Evolutionary conservation across 2,113 vertebrate species (phyloP).

Genomic region (Elanus axillaris): DNA sequence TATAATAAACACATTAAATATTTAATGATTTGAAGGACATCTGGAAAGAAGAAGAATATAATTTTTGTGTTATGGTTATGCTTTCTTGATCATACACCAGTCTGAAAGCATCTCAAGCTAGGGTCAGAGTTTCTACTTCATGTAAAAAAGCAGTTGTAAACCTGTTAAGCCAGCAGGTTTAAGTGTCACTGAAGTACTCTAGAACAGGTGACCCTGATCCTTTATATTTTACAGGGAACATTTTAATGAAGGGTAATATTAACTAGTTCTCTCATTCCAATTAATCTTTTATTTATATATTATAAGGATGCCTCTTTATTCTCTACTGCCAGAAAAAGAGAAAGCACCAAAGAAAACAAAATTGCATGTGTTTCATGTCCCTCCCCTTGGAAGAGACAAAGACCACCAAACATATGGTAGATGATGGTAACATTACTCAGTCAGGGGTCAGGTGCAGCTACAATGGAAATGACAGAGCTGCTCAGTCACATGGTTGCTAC

Average conservation of each 20-base stretch:
- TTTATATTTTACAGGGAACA: background rate
- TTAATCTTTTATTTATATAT: background rate
- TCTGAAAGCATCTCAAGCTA: background rate
- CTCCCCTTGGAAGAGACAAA: background rate
- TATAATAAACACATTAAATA: background rate
- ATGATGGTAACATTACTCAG: background rate
- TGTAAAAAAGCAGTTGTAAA: background rate
- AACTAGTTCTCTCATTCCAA: background rate
- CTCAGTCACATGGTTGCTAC: background rate
- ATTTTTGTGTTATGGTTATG: background rate
- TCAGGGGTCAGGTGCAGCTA: background rate
- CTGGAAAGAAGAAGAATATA: background rate
- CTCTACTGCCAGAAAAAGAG: background rate
- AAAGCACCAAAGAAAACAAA: background rate
- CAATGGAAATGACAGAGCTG: background rate
- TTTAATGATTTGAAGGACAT: background rate
- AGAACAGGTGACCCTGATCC: background rate
- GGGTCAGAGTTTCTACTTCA: background rate
- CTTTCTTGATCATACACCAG: background rate
- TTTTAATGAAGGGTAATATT: background rate
- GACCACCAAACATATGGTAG: background rate
- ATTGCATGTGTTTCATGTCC: background rate
- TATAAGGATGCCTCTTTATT: background rate
- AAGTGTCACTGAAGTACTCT: background rate
- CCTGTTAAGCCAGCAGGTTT: background rate